Base-by-base conservation (phyloP, 2,888 invertebrate species). In the Zaprionus lineosus region DNA sequence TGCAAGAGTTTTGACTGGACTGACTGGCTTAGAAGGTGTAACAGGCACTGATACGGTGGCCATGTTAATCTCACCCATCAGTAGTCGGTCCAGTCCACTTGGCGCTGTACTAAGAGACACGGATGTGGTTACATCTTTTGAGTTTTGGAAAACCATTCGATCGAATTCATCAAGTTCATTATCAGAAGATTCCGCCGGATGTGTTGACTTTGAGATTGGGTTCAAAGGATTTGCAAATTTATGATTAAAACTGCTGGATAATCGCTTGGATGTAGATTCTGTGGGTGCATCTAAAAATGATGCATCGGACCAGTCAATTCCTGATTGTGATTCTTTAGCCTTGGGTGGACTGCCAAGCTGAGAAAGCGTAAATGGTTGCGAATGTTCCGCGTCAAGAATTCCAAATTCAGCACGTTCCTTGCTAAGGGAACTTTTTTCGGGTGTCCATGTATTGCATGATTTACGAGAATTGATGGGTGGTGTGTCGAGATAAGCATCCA, bases 91-190 rank as follows among this genome's bases (percentile, higher is more conserved):
- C 19, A 89, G 61, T 0, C 86, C 88, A 33, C 75, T 60, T 14
- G 90, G 88, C 31, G 73, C 33, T 4, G 41, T 50, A 15, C 40
- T 56, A 2, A n/a, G 19, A 1, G 14, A 16, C 0, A 16, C 3
- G 7, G 29, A 12, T 7, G 5, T 11, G 2, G 47, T 16, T 7
- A 34, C 7, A 14, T 52, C 41, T 3, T 58, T 63, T 1, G 8
- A 14, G 7, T 12, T 36, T 52, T 58, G 46, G 40, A 76, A 74
- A 2, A 87, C 86, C 19, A 89, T 56, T 40, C 76, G 78, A 75
- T 89, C 90, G 19, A 90, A 87, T 36, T 88, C 88, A 71, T 88
- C 88, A 1, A 82, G 56, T 3, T 84, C 82, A 26, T 81, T 74
- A 1, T 61, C 64, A 7, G 34, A 19, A n/a, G 11, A 4, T 8